These are phyloP conservation scores for Heliconius ismenius DNA, from an alignment of 2,888 invertebrate genomes.

Conservation along the genomic window DNA sequence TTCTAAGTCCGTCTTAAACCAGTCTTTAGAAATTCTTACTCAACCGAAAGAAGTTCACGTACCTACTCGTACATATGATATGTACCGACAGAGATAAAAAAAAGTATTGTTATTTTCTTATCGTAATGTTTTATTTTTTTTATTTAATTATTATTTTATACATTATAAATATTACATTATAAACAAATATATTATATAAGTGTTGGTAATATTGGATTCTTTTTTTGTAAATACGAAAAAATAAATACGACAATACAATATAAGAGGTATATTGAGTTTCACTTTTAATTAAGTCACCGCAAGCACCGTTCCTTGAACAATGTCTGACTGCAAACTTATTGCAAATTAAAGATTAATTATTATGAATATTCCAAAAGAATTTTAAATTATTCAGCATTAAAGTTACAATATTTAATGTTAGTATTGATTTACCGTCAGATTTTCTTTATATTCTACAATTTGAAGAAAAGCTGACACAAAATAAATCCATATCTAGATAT, in stretches of 20 bases:
- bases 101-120: background rate
- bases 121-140: background rate
- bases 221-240: background rate
- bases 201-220: background rate
- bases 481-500: background rate
- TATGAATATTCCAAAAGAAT: background rate
- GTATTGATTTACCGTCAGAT: background rate
- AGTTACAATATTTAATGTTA: background rate
- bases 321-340: background rate
- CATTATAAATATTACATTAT: too few species aligned
- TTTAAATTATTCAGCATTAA: background rate
- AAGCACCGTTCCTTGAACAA: background rate
- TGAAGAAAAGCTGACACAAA: background rate
- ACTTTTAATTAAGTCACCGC: background rate
- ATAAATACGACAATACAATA: background rate
- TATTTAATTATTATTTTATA: background rate
- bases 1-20: constrained; percentile 25
- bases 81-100: background rate
- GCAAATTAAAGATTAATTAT: background rate
- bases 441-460: background rate
- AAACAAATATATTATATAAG: too few species aligned
- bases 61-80: background rate
- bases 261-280: background rate
- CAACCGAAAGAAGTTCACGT: constrained; percentile 21
- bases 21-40: constrained; percentile 24